These are phyloP conservation scores for Amiota mariae DNA, from an alignment of 2,888 invertebrate genomes.

Conservation along the genomic window DNA sequence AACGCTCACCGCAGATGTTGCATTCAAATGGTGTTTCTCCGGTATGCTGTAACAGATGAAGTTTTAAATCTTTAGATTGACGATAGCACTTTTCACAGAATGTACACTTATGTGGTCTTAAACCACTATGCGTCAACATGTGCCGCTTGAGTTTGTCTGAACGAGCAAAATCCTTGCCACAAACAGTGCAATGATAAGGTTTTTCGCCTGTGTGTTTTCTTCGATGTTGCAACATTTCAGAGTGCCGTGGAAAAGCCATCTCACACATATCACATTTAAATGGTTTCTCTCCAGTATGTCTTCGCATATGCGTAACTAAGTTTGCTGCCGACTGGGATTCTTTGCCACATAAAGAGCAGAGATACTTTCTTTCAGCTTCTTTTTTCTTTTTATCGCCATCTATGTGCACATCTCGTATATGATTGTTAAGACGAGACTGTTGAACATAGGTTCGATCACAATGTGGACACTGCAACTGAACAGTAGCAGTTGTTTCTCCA, in stretches of 20 bases:
- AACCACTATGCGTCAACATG: slow-evolving; percentile 76
- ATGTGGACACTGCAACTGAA: slow-evolving; percentile 74
- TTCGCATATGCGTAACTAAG: slow-evolving; percentile 79
- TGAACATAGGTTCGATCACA: slow-evolving; percentile 75
- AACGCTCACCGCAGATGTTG: slow-evolving; percentile 65
- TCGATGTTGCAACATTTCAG: slow-evolving; percentile 78
- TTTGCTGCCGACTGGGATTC: slow-evolving; percentile 78
- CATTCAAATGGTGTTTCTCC: slow-evolving; percentile 72
- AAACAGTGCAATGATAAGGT: slow-evolving; percentile 78
- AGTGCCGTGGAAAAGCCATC: slow-evolving; percentile 76
- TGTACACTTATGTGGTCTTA: slow-evolving; percentile 77
- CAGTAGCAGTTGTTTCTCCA: background rate
- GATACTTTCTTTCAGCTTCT: slow-evolving; percentile 73
- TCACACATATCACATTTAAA: slow-evolving; percentile 76
- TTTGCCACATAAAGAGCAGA: slow-evolving; percentile 78
- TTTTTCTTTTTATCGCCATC: slow-evolving; percentile 60
- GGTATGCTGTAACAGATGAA: slow-evolving; percentile 81
- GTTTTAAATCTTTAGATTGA: slow-evolving; percentile 81
- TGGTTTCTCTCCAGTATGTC: slow-evolving; percentile 78
- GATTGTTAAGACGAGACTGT: slow-evolving; percentile 59
- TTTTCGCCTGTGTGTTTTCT: slow-evolving; percentile 80
- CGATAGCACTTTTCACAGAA: slow-evolving; percentile 76
- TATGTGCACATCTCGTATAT: slow-evolving; percentile 57
- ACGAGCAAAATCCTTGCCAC: slow-evolving; percentile 77
- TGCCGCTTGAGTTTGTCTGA: slow-evolving; percentile 74